Percentiles rank a stretch among this genome's conserved stretches.
Conservation (phyloP, 2,113 vertebrate genomes). For the Muntiacus reevesi region DNA sequence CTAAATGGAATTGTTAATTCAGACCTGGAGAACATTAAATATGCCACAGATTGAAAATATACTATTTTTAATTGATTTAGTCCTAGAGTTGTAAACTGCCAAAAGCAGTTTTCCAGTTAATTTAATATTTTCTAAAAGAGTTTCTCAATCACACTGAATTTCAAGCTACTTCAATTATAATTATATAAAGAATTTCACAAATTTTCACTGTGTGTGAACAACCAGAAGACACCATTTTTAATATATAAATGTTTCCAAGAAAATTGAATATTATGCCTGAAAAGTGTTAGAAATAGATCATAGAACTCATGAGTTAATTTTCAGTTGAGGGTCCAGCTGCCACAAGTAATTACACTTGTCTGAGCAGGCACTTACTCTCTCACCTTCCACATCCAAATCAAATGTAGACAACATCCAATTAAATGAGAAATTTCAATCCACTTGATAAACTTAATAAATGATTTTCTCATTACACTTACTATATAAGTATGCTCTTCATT, state of each 20-base stretch:
- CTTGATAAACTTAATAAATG: not conserved
- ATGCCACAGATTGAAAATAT: not conserved
- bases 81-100: not conserved
- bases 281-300: not conserved
- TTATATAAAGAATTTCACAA: not conserved
- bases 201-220: not conserved
- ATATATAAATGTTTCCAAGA: not conserved
- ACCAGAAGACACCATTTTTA: not conserved
- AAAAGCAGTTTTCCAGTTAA: not conserved
- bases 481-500: not conserved
- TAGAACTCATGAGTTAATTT: not conserved
- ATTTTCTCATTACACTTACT: not conserved
- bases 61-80: not conserved
- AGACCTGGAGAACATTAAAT: not conserved
- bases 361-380: not conserved
- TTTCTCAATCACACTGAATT: not conserved
- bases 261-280: not conserved
- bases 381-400: not conserved
- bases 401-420: not conserved
- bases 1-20: not conserved
- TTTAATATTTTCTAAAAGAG: not conserved
- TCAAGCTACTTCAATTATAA: not conserved
- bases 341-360: not conserved
- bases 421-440: not conserved
- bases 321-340: not conserved